These are phyloP conservation scores for Vicugna pacos DNA, from an alignment of 2,113 vertebrate genomes.

Conservation along the genomic window DNA sequence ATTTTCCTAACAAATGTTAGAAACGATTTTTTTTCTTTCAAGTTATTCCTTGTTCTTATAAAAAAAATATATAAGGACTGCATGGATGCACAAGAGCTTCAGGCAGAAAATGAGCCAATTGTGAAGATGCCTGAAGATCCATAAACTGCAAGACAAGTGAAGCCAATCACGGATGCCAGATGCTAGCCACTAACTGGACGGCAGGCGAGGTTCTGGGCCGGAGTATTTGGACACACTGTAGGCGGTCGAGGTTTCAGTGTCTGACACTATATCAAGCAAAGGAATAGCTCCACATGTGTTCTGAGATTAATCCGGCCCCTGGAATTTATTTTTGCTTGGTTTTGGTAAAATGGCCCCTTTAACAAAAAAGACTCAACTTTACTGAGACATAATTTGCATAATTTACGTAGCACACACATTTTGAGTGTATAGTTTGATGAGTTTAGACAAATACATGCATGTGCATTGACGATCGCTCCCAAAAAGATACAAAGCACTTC, in stretches of 20 bases:
- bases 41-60: background rate
- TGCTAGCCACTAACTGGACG: background rate
- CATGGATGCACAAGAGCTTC: background rate
- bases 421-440: background rate
- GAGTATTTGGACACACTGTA: background rate
- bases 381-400: background rate
- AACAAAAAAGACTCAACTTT: background rate
- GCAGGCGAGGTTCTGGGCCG: rapidly evolving
- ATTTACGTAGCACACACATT: background rate
- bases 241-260: background rate
- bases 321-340: background rate
- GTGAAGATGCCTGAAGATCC: background rate
- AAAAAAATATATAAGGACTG: background rate
- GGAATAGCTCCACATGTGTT: background rate
- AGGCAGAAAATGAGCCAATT: background rate
- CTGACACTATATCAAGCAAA: rapidly evolving
- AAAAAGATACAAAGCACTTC: background rate
- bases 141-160: background rate
- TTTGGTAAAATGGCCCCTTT: background rate
- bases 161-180: background rate
- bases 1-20: background rate
- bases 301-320: background rate
- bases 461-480: background rate
- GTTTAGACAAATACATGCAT: background rate
- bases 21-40: background rate